Evolutionary conservation across 2,888 invertebrate genomes (phyloP), one percentile per base, ranked within the genome.

Genomic region (Capitulum mitella): DNA sequence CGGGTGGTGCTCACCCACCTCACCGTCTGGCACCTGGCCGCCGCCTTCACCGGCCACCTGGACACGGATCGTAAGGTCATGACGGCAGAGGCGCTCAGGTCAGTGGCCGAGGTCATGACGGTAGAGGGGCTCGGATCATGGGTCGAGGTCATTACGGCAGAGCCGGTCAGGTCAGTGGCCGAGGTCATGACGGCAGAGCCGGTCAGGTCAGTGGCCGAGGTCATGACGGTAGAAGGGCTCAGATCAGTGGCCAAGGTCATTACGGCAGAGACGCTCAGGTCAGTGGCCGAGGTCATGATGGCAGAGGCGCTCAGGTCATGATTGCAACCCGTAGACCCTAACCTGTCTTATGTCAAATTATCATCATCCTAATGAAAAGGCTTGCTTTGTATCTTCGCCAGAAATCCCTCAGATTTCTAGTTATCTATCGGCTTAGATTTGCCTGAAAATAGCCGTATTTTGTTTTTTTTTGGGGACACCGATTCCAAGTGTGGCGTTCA

Each of bases 1-100:
- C 19, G 1, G 2, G 76, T 76, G 76, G 84, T 78, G 80, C 82
- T 81, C 81, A 81, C 82, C 0, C 83, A 83, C 75, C 80, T 83
- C 16, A 77, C 83, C 37, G 80, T 81, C 6, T 84, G 84, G 83
- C 82, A 82, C 78, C 80, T 83, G 8, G 78, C 82, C 12, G 78
- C 83, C 22, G 81, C 80, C 29, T 76, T 19, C 48, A 46, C 46
- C 46, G 19, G 29, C 3, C 76, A 76, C 32, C 48, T 46, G 76
- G 48, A 48, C 76, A 48, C 76, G 14, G 46, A n/a, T 2, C 43
- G 76, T 19, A 43, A 48, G 48, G 76, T 46, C 46, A 76, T 76
- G 76, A 76, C 76, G 16, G 76, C 76, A 0, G 76, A 76, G 43
- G 76, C 46, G 43, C 43, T 76, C 76, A 46, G 76, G 76, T 76